These are phyloP conservation scores for Coleophora flavipennella DNA, from an alignment of 2,888 invertebrate genomes.

Conservation along the genomic window DNA sequence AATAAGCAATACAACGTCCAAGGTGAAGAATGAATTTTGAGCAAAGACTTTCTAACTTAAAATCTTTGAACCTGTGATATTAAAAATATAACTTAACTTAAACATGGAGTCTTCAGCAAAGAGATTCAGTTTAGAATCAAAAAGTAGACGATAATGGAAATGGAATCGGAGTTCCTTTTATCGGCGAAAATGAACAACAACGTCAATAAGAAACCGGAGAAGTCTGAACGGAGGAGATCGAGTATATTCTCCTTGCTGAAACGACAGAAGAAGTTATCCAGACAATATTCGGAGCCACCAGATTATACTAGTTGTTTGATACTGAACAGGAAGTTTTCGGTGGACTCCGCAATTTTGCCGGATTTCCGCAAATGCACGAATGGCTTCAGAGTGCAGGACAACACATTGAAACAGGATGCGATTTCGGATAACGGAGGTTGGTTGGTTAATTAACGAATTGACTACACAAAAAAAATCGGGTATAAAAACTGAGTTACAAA, in stretches of 20 bases:
- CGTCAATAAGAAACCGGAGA: constrained; percentile 12
- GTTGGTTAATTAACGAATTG: constrained; percentile 14
- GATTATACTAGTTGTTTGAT: constrained; percentile 17
- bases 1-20: too few species aligned
- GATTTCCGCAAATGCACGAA: constrained; percentile 34
- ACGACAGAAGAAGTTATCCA: constrained; percentile 42
- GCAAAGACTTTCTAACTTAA: too few species aligned
- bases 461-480: too few species aligned
- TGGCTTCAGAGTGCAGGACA: constrained; percentile 26
- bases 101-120: too few species aligned
- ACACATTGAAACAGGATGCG: constrained; percentile 17
- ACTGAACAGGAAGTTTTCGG: constrained; percentile 42
- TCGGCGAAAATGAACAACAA: constrained; percentile 28
- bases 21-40: too few species aligned
- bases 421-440: constrained; percentile 36
- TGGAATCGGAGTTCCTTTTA: too few species aligned
- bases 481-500: too few species aligned
- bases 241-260: constrained; percentile 52
- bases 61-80: too few species aligned
- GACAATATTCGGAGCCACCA: constrained; percentile 48
- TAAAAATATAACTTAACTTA: too few species aligned
- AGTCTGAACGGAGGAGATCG: constrained; percentile 39
- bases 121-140: too few species aligned
- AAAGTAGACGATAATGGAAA: too few species aligned
- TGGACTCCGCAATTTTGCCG: constrained; percentile 48